phyloP scores from a whole-genome alignment of 2,888 invertebrate species.

The Leucophenga maculata region DNA sequence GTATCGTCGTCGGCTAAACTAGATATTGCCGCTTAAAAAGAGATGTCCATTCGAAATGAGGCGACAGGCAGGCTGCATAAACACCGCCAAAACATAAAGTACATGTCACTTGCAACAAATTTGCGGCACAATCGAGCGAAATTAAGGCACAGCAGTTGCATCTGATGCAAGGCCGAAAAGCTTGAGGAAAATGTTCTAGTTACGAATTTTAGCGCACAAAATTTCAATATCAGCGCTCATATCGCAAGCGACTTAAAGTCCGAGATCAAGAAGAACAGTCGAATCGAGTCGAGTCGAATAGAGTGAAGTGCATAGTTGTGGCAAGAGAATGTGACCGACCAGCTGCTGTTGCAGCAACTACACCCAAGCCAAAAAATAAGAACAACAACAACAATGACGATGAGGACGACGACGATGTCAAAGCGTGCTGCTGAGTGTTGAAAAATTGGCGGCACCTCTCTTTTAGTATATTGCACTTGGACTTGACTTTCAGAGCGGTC shows the following conservation, averaged over 20 bases:
- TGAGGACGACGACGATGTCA: constrained; percentile 32
- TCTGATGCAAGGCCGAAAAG: constrained; percentile 33
- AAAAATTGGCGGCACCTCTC: constrained; percentile 62
- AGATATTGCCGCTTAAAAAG: too few relatives aligned
- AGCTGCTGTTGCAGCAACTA: constrained; percentile 14
- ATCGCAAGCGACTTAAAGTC: neutral
- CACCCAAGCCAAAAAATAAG: neutral
- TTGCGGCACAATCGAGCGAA: constrained; percentile 23
- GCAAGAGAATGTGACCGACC: constrained; percentile 16
- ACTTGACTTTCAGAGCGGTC: neutral
- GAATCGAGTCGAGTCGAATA: constrained; percentile 21
- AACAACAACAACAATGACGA: constrained; percentile 27
- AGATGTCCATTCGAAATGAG: too few relatives aligned
- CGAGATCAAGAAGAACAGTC: constrained; percentile 6
- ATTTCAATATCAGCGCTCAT: constrained; percentile 49
- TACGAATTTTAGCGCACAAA: constrained; percentile 56
- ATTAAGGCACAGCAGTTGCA: constrained; percentile 32
- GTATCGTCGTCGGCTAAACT: too few relatives aligned
- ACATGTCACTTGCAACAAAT: constrained; percentile 57
- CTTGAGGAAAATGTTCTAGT: constrained; percentile 53
- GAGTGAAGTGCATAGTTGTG: neutral
- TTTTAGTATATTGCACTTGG: constrained; percentile 1
- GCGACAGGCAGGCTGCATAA: too few relatives aligned
- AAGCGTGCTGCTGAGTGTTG: constrained; percentile 49
- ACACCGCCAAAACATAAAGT: constrained; percentile 39